These are phyloP conservation scores for Halictus rubicundus DNA, from an alignment of 1,140 invertebrate genomes.

Conservation along the genomic window DNA sequence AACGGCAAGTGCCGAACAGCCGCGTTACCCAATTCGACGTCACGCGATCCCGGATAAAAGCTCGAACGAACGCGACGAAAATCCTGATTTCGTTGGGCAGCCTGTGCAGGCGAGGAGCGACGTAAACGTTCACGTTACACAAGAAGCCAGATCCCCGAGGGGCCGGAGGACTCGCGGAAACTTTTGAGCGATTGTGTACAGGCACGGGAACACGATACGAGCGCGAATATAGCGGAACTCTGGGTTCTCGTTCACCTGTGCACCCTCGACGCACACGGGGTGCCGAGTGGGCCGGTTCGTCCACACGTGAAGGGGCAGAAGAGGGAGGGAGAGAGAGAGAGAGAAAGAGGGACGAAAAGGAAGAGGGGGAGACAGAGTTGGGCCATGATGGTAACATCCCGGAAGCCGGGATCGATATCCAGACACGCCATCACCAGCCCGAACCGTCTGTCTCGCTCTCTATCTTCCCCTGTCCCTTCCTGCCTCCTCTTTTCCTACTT, in stretches of 20 bases:
- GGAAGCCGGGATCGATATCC: conserved; percentile 68
- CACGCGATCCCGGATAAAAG: no score
- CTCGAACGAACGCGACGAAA: no score
- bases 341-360: no score
- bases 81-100: no score
- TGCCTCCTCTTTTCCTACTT: conserved; percentile 4
- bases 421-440: conserved; percentile 64
- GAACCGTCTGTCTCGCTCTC: conserved; percentile 18
- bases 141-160: no score
- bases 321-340: conserved; percentile 14
- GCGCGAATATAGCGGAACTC: background rate
- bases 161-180: background rate
- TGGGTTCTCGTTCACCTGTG: conserved; percentile 24
- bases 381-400: conserved; percentile 64
- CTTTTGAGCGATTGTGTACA: background rate
- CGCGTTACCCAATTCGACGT: no score
- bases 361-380: conserved; percentile 16
- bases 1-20: no score
- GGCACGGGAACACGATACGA: background rate
- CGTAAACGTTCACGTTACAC: no score
- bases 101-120: no score
- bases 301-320: conserved; percentile 29
- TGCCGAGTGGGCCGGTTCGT: conserved; percentile 29
- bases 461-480: background rate
- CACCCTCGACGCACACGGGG: background rate